These are phyloP conservation scores for Plebejus anna DNA, from an alignment of 2,888 invertebrate species.

Conservation along the genomic window DNA sequence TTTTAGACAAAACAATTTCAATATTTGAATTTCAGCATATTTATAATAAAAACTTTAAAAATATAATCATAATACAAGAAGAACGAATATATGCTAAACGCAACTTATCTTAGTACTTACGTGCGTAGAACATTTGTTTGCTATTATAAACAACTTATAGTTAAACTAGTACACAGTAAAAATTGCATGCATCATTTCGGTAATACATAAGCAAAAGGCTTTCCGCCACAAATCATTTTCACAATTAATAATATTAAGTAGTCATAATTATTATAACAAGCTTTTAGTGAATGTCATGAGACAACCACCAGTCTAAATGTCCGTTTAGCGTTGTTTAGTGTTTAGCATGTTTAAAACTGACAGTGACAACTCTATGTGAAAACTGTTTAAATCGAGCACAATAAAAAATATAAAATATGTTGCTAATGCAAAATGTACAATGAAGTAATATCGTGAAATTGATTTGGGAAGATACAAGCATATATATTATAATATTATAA, in stretches of 20 bases:
- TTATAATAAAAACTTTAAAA: not conserved
- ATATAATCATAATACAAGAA: not conserved
- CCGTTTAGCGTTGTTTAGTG: not conserved
- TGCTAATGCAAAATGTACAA: not conserved
- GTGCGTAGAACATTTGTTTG: not conserved
- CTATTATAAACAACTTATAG: not conserved
- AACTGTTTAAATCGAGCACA: not conserved
- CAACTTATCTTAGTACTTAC: slow-evolving; percentile 3
- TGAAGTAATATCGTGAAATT: not conserved
- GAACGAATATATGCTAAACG: not conserved
- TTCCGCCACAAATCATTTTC: slow-evolving; percentile 1
- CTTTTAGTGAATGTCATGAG: not conserved
- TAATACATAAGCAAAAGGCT: not conserved
- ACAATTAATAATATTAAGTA: not conserved
- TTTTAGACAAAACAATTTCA: not conserved
- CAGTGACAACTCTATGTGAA: not conserved
- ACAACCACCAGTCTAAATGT: not conserved
- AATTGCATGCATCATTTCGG: not conserved
- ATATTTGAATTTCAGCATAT: not conserved
- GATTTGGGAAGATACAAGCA: not conserved
- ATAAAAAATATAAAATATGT: not conserved
- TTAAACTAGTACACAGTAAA: not conserved
- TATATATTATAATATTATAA: not conserved
- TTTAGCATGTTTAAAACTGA: not conserved
- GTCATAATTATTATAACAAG: not conserved